Evolutionary conservation across 2,113 vertebrate species (phyloP).

Genomic region (Aphyosemion australe): DNA sequence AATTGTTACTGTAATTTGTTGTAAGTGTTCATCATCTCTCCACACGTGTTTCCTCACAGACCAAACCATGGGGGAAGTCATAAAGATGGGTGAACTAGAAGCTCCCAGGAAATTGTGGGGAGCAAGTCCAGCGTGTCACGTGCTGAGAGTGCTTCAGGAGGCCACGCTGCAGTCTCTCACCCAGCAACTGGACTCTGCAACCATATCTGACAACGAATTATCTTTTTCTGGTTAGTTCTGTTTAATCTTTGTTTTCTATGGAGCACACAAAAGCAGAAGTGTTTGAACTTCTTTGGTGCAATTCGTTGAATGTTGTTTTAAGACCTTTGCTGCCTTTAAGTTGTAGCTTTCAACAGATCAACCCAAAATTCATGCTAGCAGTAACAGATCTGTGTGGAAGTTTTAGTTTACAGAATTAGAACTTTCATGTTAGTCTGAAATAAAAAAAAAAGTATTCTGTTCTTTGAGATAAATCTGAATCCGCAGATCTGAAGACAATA

Average conservation of each 20-base stretch:
- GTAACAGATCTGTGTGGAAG: too few relatives aligned
- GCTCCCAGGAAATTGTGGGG: conserved; percentile 86
- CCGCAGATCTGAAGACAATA: too few relatives aligned
- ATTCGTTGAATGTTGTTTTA: too few relatives aligned
- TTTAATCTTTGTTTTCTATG: not conserved
- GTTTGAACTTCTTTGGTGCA: too few relatives aligned
- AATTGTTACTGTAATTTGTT: not conserved
- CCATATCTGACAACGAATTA: conserved; percentile 27
- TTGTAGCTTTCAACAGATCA: too few relatives aligned
- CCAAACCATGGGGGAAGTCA: conserved; percentile 84
- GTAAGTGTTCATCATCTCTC: not conserved
- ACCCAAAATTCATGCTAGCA: too few relatives aligned
- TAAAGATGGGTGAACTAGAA: conserved; percentile 78
- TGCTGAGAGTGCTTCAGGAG: conserved; percentile 87
- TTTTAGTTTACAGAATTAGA: too few relatives aligned
- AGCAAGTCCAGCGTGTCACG: conserved; percentile 82
- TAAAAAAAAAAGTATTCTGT: too few relatives aligned
- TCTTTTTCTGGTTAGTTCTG: conserved; percentile 31
- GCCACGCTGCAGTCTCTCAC: conserved; percentile 88
- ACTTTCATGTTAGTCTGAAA: too few relatives aligned
- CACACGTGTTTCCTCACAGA: conserved; percentile 63
- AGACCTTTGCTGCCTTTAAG: too few relatives aligned
- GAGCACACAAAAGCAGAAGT: not conserved
- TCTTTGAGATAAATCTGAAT: too few relatives aligned
- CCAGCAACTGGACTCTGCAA: conserved; percentile 77